Evolutionary conservation across 2,113 vertebrate genomes (phyloP), one percentile per base, ranked within the genome.

Genomic region (Corydoras maculifer): DNA sequence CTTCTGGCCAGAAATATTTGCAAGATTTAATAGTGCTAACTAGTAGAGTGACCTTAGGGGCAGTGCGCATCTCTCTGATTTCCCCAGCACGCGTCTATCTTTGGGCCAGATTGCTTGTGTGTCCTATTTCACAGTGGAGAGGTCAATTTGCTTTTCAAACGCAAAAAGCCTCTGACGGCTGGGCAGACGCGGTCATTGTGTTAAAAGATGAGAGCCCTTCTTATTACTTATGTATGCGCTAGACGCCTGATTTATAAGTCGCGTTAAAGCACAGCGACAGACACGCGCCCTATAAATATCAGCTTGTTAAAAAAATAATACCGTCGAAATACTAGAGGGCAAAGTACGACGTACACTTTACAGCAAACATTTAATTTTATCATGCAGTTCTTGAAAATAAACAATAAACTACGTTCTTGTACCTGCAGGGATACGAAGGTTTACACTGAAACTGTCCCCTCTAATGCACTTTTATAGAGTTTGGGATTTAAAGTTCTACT

Each of bases 61-160:
- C 69, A 70, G 74, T 67, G 80, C 78, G 77, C 85, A 81, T 82
- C 84, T 87, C 88, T 86, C 81, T 86, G 86, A 89, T 85, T 86
- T 84, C 82, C 78, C 81, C 90, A 92, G 91, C 92, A 93, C 91
- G 93, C 90, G 92, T 78, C 91, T 90, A 83, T 86, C 88, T 88
- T 85, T 84, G 83, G 86, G 89, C 88, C 93, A 94, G 90, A 93
- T 93, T 92, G 92, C 85, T 86, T 83, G 82, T 86, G 88, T 86
- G 87, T 88, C 69, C 84, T 77, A 84, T 86, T 88, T 90, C 90
- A 90, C 91, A 91, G 88, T 86, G 84, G 77, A 89, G 90, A 91
- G 93, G 91, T 94, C 94, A 93, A 94, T 93, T 92, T 91, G 90
- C 90, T 88, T 92, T 91, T 91, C 91, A 92, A 92, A 92, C 91